Percentiles rank a stretch among this genome's conserved stretches.
These are phyloP conservation scores for Semnornis frantzii DNA, from an alignment of 2,113 vertebrate genomes.

Conservation along the genomic window DNA sequence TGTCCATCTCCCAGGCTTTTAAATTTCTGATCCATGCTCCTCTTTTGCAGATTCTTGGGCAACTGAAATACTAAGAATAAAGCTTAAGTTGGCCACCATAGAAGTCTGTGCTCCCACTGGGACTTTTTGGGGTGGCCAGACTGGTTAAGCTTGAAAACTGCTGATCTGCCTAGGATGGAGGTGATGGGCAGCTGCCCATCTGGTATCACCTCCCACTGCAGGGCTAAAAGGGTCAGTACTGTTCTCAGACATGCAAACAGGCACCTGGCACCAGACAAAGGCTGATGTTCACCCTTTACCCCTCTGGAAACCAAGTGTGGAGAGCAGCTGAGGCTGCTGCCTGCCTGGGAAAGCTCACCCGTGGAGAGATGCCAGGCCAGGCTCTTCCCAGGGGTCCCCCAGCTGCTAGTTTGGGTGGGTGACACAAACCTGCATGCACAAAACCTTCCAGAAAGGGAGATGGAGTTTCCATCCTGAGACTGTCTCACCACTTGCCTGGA, in stretches of 20 bases:
- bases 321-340: neutral
- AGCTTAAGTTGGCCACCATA: neutral
- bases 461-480: neutral
- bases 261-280: neutral
- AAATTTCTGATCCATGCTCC: neutral
- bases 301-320: neutral
- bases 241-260: neutral
- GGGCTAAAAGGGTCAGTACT: neutral
- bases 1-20: neutral
- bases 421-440: neutral
- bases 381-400: neutral
- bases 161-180: neutral
- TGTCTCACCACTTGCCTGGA: conserved; percentile 13
- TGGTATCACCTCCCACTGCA: neutral
- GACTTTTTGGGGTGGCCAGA: neutral
- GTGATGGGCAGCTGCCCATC: neutral
- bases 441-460: neutral
- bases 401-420: fast-evolving
- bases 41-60: neutral
- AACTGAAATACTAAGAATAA: neutral
- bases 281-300: neutral
- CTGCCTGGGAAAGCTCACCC: neutral
- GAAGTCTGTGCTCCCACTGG: neutral
- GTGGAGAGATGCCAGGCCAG: neutral
- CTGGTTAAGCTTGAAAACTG: neutral